Evolutionary conservation across 53 echinoderm and acorn worm species (phyloP).

Genomic region (Henricia sp.): DNA sequence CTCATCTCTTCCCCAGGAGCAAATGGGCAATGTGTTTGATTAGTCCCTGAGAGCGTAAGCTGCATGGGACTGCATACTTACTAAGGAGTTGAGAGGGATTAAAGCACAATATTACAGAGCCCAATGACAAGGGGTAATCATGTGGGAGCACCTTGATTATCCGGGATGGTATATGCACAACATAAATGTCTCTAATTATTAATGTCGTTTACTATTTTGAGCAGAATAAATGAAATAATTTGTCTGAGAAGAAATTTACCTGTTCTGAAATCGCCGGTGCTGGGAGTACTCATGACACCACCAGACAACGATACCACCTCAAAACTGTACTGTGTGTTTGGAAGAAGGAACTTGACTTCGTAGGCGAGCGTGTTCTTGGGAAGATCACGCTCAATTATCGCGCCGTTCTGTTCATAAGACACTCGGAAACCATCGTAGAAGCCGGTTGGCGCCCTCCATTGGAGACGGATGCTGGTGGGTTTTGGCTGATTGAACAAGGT

Average conservation of each 20-base stretch:
- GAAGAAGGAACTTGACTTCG: conserved; percentile 47
- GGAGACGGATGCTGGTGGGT: conserved; percentile 49
- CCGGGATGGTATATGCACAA: too few species aligned
- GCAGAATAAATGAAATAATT: too few species aligned
- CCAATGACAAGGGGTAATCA: too few species aligned
- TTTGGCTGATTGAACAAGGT: not conserved
- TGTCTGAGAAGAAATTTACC: conserved; percentile 33
- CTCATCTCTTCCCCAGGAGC: too few species aligned
- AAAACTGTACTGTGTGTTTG: conserved; percentile 51
- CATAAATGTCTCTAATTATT: too few species aligned
- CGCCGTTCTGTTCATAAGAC: conserved; percentile 49
- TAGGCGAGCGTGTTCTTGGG: conserved; percentile 39
- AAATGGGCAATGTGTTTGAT: too few species aligned
- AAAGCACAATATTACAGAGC: too few species aligned
- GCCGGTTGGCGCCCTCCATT: conserved; percentile 53
- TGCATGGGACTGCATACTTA: too few species aligned
- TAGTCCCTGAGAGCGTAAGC: too few species aligned
- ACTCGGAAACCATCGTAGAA: conserved; percentile 61
- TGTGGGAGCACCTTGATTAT: too few species aligned
- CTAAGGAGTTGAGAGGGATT: too few species aligned
- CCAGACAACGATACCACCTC: conserved; percentile 34
- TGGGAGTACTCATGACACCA: conserved; percentile 27
- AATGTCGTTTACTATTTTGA: too few species aligned
- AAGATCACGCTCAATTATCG: not conserved
- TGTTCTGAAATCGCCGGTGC: conserved; percentile 23